phyloP scores from a whole-genome alignment of 2,797 vertebrate species.

The Anabas testudineus region DNA sequence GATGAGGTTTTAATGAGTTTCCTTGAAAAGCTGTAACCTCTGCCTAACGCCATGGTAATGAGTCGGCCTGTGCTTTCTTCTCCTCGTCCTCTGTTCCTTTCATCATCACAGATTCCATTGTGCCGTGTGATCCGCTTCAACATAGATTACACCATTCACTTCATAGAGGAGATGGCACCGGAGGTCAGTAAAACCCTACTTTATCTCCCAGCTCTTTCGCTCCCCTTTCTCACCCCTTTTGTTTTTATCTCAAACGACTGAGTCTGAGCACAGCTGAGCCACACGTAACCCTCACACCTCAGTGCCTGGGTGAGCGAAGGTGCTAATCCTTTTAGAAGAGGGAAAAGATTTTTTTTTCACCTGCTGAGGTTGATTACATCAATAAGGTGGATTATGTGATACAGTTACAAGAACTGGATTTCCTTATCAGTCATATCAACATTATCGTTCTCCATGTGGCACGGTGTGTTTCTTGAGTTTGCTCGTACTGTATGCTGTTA shows the following conservation, averaged over 20 bases:
- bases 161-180: constrained; percentile 98
- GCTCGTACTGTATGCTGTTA: background rate
- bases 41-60: constrained; percentile 69
- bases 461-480: constrained; percentile 8
- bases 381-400: constrained; percentile 65
- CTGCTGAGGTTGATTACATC: constrained; percentile 48
- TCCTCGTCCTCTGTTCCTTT: constrained; percentile 56
- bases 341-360: constrained; percentile 50
- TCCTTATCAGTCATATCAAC: constrained; percentile 65
- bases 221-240: constrained; percentile 47
- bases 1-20: constrained; percentile 78
- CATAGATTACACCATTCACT: constrained; percentile 99
- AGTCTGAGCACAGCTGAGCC: constrained; percentile 62
- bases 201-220: constrained; percentile 58
- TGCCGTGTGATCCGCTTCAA: constrained; percentile 99
- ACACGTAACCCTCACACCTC: constrained; percentile 57
- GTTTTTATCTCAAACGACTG: constrained; percentile 72
- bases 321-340: constrained; percentile 72
- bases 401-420: constrained; percentile 64
- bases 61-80: constrained; percentile 54
- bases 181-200: constrained; percentile 89
- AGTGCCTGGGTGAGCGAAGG: constrained; percentile 46
- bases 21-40: constrained; percentile 74
- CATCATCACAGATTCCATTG: constrained; percentile 91
- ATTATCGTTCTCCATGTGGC: constrained; percentile 13